Base-by-base conservation (phyloP, 2,113 vertebrate genomes). In the Empidonax alnorum region DNA sequence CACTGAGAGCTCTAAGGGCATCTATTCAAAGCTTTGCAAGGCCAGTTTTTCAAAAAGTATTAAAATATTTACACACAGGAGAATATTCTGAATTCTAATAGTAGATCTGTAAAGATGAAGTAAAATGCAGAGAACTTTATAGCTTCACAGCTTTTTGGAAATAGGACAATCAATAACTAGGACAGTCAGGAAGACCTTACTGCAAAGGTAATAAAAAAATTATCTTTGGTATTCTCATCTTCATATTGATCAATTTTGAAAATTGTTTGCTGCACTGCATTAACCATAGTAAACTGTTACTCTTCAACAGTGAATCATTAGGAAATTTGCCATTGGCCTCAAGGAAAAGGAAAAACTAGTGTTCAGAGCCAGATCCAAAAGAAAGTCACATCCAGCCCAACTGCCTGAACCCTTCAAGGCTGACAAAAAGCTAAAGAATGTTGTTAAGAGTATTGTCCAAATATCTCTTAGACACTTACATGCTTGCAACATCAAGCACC, bases 401-500 rank as follows among this genome's bases (percentile, higher is more conserved):
- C 33, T 27, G 30, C 17, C 16, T 23, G 15, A 67, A 3, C 9
- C 4, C 4, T 67, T 84, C 47, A 68, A 15, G 18, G 31, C 24
- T 84, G 37, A 76, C 0, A 0, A 76, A 62, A 85, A 65, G 14
- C 16, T 78, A 28, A 49, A 74, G 23, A 30, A 28, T 30, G 14
- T 47, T 74, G 5, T 61, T 53, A 44, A 44, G 7, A 15, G 8
- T 58, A 6, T 25, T 67, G 37, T 22, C 27, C 23, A 49, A 67
- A 47, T 44, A 18, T 11, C 37, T 63, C 52, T 37, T 47, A 11
- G 42, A 67, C 15, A 52, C 6, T 42, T 37, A 25, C 17, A 30
- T 18, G 25, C 4, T 1, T 31, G 15, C 18, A 27, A 10, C 33
- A 79, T 28, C 0, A 0, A 79, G 4, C 7, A 71, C 10, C 16